phyloP scores from a whole-genome alignment of 2,797 vertebrate genomes.

The Chelmon rostratus region DNA sequence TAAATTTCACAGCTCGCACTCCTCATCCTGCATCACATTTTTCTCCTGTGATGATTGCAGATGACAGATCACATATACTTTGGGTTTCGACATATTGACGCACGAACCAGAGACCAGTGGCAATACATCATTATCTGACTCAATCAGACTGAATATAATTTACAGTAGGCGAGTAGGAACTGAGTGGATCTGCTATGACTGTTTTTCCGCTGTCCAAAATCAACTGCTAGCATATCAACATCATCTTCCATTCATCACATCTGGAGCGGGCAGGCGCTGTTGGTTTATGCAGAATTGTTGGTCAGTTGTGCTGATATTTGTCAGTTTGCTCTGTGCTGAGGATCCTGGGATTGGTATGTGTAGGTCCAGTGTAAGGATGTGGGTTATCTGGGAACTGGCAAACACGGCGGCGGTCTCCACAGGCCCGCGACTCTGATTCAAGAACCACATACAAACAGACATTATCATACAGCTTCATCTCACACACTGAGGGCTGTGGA shows the following conservation, averaged over 20 bases:
- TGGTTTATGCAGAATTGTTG: conserved; percentile 60
- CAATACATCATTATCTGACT: neutral
- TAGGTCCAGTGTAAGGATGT: conserved; percentile 73
- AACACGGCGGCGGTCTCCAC: conserved; percentile 71
- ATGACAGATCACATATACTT: neutral
- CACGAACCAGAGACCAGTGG: neutral
- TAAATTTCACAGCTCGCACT: conserved; percentile 5
- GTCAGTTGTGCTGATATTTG: conserved; percentile 59
- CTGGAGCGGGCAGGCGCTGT: conserved; percentile 45
- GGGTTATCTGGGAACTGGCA: conserved; percentile 77
- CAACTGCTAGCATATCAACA: conserved; percentile 22
- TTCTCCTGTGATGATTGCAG: neutral
- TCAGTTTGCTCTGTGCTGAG: conserved; percentile 63
- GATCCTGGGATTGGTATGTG: conserved; percentile 65
- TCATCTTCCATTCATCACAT: conserved; percentile 39
- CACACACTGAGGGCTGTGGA: conserved; percentile 56
- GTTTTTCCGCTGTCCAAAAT: conserved; percentile 12
- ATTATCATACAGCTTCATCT: conserved; percentile 79
- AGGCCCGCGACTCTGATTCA: conserved; percentile 65
- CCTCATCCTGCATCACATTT: neutral
- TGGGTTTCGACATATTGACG: neutral
- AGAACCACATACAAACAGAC: conserved; percentile 72
- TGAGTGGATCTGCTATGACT: too few relatives aligned
- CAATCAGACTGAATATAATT: neutral
- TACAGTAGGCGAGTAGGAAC: neutral